Conservation (phyloP, 2,888 invertebrate species). For the Sesamia inferens region DNA sequence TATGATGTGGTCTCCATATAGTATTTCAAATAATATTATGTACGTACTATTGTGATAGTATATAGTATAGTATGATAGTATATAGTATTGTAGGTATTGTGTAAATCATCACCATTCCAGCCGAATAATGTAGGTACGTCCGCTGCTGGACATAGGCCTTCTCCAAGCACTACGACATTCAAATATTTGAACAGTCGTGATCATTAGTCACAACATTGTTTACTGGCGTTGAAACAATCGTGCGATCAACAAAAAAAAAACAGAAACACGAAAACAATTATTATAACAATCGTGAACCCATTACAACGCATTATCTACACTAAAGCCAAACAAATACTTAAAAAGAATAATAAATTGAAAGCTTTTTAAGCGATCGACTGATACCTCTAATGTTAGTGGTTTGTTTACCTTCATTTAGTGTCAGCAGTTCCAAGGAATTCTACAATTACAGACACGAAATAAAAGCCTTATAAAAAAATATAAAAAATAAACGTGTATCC, state of each 20-base stretch:
- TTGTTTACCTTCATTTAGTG: conserved; percentile 23
- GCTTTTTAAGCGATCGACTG: conserved; percentile 20
- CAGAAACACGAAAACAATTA: conserved; percentile 7
- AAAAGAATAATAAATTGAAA: conserved; percentile 30
- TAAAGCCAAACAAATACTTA: conserved; percentile 29
- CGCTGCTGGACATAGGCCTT: neutral
- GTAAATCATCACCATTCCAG: neutral
- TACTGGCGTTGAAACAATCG: conserved; percentile 1
- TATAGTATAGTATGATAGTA: too few relatives aligned
- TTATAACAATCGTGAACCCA: conserved; percentile 16
- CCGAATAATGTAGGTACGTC: neutral
- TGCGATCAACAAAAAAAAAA: conserved; percentile 1
- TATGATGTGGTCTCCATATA: conserved; percentile 16
- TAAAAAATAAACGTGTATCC: conserved; percentile 17
- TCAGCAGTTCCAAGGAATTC: neutral
- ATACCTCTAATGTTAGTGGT: conserved; percentile 6
- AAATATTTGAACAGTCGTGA: conserved; percentile 9
- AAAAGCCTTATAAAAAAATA: neutral
- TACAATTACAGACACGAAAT: conserved; percentile 4
- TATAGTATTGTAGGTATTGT: too few relatives aligned
- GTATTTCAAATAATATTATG: conserved; percentile 17
- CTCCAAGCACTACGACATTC: neutral
- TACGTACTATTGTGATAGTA: too few relatives aligned
- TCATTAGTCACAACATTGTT: conserved; percentile 26
- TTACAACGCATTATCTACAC: conserved; percentile 22